phyloP scores from a whole-genome alignment of 1,140 invertebrate species.

The Uloborus diversus region DNA sequence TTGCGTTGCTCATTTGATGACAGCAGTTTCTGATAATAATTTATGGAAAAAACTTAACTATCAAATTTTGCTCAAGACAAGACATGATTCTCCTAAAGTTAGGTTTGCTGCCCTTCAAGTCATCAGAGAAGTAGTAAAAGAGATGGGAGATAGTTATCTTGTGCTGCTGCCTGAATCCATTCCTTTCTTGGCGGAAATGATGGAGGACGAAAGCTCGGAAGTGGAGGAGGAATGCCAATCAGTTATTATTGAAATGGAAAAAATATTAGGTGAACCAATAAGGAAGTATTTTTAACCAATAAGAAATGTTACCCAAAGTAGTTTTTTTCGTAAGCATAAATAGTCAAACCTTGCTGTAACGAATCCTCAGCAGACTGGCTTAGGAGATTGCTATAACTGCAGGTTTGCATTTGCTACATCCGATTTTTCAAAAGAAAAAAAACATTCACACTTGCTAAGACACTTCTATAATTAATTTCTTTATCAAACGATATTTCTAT shows the following conservation, averaged over 20 bases:
- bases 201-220: slow-evolving; percentile 78
- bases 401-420: too few species aligned
- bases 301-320: too few species aligned
- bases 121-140: slow-evolving; percentile 64
- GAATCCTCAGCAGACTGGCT: too few species aligned
- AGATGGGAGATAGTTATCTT: slow-evolving; percentile 67
- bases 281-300: slow-evolving; percentile 69
- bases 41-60: slow-evolving; percentile 89
- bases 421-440: too few species aligned
- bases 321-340: too few species aligned
- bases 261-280: slow-evolving; percentile 82
- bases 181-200: slow-evolving; percentile 69
- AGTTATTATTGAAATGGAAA: slow-evolving; percentile 79
- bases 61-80: slow-evolving; percentile 86
- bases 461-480: too few species aligned
- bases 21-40: slow-evolving; percentile 82
- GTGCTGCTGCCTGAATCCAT: slow-evolving; percentile 67
- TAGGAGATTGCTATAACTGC: too few species aligned
- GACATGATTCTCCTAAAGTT: slow-evolving; percentile 74
- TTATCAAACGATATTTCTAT: too few species aligned
- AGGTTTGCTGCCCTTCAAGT: slow-evolving; percentile 64
- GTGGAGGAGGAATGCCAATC: slow-evolving; percentile 80
- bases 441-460: too few species aligned
- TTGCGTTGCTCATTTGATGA: slow-evolving; percentile 81
- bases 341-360: too few species aligned